Evolutionary conservation across 2,888 invertebrate genomes (phyloP).

Genomic region (Poecilus cupreus): DNA sequence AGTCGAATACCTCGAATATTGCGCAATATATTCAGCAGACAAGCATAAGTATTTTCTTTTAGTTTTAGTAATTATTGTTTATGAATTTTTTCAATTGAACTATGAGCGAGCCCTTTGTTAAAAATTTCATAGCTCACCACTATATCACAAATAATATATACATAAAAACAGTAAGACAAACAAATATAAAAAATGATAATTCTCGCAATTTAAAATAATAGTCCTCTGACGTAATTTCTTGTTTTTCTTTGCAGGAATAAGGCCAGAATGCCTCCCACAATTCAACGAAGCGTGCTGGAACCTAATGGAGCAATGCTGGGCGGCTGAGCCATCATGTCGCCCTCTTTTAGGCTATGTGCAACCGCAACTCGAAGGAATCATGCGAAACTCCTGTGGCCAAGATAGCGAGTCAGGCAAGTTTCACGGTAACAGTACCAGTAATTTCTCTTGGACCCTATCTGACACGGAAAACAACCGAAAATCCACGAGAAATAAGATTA

Average conservation of each 20-base stretch:
- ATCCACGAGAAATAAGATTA: conserved; percentile 4
- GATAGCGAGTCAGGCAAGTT: conserved; percentile 56
- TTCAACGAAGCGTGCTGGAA: conserved; percentile 89
- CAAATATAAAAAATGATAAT: no score
- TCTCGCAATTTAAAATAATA: no score
- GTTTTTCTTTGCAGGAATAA: conserved; percentile 76
- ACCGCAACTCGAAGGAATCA: conserved; percentile 78
- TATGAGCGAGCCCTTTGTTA: no score
- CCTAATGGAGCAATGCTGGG: conserved; percentile 90
- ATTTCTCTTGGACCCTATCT: conserved; percentile 48
- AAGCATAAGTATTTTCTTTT: no score
- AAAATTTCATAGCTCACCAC: no score
- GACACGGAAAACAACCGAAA: background rate
- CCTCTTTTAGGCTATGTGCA: conserved; percentile 88
- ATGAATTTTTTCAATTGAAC: no score
- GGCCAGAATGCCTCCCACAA: conserved; percentile 85
- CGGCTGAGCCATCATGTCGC: conserved; percentile 81
- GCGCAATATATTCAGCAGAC: no score
- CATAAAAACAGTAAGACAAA: no score
- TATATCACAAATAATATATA: no score
- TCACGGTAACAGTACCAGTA: conserved; percentile 24
- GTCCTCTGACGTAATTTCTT: no score
- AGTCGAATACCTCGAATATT: no score
- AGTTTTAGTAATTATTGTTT: no score
- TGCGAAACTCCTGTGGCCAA: conserved; percentile 34